phyloP scores from a whole-genome alignment of 2,797 vertebrate genomes.

The Ptychobarbus kaznakovi region DNA sequence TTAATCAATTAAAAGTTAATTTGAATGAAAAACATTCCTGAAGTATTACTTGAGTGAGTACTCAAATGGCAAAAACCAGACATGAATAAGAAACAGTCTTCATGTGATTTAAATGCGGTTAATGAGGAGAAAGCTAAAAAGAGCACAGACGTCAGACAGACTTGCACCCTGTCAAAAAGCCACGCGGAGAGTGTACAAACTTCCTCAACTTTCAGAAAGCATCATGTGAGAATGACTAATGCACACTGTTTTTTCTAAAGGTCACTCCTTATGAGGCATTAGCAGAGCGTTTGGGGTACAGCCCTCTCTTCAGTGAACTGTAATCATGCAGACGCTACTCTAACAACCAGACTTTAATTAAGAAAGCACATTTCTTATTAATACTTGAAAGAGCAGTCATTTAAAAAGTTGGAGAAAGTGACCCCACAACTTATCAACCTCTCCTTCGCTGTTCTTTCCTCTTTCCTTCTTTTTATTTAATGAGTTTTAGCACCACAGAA shows the following conservation, averaged over 20 bases:
- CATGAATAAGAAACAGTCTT: neutral
- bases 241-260: constrained; percentile 33
- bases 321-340: constrained; percentile 28
- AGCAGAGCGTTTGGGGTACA: constrained; percentile 9
- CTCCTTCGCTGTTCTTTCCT: constrained; percentile 16
- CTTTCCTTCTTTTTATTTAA: constrained; percentile 43
- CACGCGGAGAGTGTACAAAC: neutral
- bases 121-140: neutral
- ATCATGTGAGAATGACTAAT: constrained; percentile 36
- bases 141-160: too few relatives aligned
- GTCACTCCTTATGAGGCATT: constrained; percentile 34
- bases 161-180: neutral
- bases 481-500: constrained; percentile 53
- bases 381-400: constrained; percentile 40
- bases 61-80: neutral
- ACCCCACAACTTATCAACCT: constrained; percentile 46
- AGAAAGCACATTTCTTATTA: constrained; percentile 42
- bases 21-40: neutral
- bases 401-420: constrained; percentile 42
- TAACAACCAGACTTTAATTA: constrained; percentile 47
- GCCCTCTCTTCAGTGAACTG: constrained; percentile 23
- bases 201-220: constrained; percentile 5
- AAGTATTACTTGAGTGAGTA: neutral
- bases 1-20: neutral
- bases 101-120: neutral